Evolutionary conservation across 2,797 vertebrate species (phyloP).

Genomic region (Periophthalmus magnuspinnatus): DNA sequence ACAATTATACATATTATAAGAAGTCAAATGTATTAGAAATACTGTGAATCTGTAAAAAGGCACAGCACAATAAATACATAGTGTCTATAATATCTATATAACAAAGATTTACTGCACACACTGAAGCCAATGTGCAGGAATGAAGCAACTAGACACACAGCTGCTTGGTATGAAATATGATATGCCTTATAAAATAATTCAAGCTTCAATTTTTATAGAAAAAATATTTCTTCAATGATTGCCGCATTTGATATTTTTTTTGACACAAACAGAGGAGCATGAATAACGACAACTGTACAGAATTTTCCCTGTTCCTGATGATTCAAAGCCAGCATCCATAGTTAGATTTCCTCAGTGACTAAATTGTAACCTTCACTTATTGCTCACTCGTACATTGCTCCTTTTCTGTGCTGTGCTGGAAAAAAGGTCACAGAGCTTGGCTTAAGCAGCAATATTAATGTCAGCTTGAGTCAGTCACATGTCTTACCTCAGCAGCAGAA

Average conservation of each 20-base stretch:
- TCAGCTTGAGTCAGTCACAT: conserved; percentile 13
- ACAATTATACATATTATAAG: conserved; percentile 15
- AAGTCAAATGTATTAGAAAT: neutral
- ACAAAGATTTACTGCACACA: neutral
- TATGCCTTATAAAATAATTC: neutral
- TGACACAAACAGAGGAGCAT: neutral
- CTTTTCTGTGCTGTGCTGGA: neutral
- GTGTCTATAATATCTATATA: neutral
- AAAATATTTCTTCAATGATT: neutral
- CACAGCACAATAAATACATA: neutral
- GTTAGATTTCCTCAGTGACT: neutral
- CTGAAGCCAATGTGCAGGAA: neutral
- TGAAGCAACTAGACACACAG: neutral
- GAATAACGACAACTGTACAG: neutral
- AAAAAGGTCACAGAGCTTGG: conserved; percentile 2
- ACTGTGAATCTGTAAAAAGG: neutral
- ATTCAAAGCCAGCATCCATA: too few species aligned
- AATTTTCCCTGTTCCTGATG: neutral
- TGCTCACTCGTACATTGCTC: neutral
- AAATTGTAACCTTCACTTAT: neutral
- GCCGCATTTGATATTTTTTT: neutral
- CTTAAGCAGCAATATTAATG: neutral
- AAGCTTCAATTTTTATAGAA: too few species aligned
- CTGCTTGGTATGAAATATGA: neutral
- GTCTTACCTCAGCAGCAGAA: conserved; percentile 54